A percentile compares a stretch with the other conserved stretches of the same genome.
Evolutionary conservation across 2,797 vertebrate species (phyloP).

Genomic region (Myotis daubentonii): DNA sequence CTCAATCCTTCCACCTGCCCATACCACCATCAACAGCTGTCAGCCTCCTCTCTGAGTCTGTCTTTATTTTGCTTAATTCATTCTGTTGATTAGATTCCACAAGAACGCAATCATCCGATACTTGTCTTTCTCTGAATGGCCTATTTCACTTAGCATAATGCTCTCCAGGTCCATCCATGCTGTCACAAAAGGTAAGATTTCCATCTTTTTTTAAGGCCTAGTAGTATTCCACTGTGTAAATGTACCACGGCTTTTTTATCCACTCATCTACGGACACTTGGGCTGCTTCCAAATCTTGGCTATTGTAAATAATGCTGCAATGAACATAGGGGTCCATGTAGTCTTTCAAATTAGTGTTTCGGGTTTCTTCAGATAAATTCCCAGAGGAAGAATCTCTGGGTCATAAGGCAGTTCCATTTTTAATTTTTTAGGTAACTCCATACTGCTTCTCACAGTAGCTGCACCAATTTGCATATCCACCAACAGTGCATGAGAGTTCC

Average conservation of each 20-base stretch:
- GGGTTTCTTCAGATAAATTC: background rate
- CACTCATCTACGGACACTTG: background rate
- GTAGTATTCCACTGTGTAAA: background rate
- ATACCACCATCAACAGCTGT: background rate
- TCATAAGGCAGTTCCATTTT: background rate
- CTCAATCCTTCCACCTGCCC: background rate
- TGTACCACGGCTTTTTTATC: background rate
- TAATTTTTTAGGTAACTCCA: background rate
- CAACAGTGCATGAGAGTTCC: background rate
- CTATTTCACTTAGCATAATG: background rate
- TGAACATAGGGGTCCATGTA: background rate
- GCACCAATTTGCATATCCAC: background rate
- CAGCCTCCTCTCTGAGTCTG: background rate
- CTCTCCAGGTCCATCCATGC: background rate
- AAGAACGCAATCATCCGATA: background rate
- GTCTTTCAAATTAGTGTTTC: background rate
- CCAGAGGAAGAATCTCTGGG: background rate
- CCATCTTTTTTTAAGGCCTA: background rate
- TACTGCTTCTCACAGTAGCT: background rate
- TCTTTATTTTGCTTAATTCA: background rate
- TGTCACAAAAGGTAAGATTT: background rate
- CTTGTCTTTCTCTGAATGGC: background rate
- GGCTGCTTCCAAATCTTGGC: background rate
- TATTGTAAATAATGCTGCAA: background rate
- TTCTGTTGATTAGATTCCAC: background rate